Base-by-base conservation (phyloP, 1,140 invertebrate genomes). In the Sminthurides bifidus region DNA sequence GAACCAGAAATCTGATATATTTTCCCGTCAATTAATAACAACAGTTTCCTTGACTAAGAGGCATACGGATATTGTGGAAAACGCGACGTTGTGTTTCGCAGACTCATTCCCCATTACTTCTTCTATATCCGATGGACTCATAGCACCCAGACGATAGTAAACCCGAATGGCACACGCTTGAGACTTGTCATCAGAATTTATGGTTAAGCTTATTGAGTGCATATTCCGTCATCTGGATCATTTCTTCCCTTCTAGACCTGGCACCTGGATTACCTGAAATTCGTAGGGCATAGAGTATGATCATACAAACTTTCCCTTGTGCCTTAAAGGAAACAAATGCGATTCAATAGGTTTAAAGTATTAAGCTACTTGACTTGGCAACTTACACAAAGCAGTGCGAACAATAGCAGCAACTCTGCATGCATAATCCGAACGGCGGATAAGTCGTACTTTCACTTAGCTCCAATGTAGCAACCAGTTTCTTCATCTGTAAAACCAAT, bases 401-500 rank as follows among this genome's bases (percentile, higher is more conserved):
- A 90, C 82, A 65, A 88, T 81, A 2, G 84, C 84, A 14, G 85
- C 81, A 55, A 87, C 84, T 63, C 84, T 86, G 70, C 86, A 87
- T 66, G 89, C 86, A 67, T 88, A 87, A 70, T 88, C 89, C 83
- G 85, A 87, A 40, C 85, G 77, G 54, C 85, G 75, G 50, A 83
- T 80, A 59, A 88, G 82, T 3, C 83, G 83, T 40, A 88, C 83
- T 52, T 56, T 62, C 26, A 61, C 52, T 33, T 56, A 8, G 60
- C 52, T 12, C 56, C 59, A 23, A 90, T 75, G 59, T 83, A 85
- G 69, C 83, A 86, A 27, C 85, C 85, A 35, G 85, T 87, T 69
- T 90, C 86, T 73, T 90, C 85, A 71, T 90, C 86, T 89, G 66
- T n/a, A 75, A n/a, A n/a, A n/a, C n/a, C n/a, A n/a, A n/a, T n/a